A percentile compares a stretch with the other conserved stretches of the same genome.
These are phyloP conservation scores for Machimus atricapillus DNA, from an alignment of 2,888 invertebrate species.

Conservation along the genomic window DNA sequence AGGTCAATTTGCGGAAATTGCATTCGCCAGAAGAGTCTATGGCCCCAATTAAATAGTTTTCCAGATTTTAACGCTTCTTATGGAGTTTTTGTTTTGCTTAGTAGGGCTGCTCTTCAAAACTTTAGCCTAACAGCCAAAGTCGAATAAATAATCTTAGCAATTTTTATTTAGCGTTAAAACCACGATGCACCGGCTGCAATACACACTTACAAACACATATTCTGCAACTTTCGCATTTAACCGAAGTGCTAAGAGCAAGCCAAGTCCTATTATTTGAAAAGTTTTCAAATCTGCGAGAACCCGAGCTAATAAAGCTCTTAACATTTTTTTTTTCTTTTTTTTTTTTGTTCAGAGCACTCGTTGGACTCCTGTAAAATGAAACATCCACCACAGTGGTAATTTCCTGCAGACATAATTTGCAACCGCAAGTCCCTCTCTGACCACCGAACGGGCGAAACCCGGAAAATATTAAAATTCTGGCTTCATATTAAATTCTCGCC, in stretches of 20 bases:
- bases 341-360: not conserved
- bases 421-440: not conserved
- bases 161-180: not conserved
- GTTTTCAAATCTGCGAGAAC: slow-evolving; percentile 23
- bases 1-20: not conserved
- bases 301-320: slow-evolving; percentile 36
- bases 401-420: slow-evolving; percentile 35
- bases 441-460: not conserved
- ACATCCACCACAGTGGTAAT: slow-evolving; percentile 29
- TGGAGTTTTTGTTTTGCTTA: not conserved
- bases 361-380: slow-evolving; percentile 6
- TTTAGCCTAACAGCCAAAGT: not conserved
- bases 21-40: not conserved
- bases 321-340: not conserved
- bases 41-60: not conserved
- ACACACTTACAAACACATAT: not conserved
- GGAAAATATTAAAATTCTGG: slow-evolving; percentile 37
- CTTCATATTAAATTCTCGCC: slow-evolving; percentile 33
- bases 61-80: not conserved
- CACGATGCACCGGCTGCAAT: not conserved
- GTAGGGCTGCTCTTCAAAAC: not conserved
- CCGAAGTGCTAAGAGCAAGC: not conserved
- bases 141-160: not conserved
- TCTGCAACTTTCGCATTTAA: not conserved
- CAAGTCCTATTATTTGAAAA: slow-evolving; percentile 32